Evolutionary conservation across 23 tunicate species (phyloP).

Genomic region (Trididemnum clinides): DNA sequence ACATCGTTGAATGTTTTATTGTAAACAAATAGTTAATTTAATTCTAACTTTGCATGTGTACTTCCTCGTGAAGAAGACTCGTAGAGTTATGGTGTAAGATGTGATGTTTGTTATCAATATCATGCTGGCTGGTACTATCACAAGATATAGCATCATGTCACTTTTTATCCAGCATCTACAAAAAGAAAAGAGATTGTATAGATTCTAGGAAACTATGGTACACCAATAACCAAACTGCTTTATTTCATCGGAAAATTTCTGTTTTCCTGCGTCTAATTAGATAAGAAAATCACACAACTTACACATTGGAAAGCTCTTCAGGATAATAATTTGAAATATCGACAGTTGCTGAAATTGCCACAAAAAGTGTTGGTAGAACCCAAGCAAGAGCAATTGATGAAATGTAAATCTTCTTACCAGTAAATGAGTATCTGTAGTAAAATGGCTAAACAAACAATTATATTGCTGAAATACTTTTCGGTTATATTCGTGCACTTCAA

Average conservation of each 20-base stretch:
- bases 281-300: no score
- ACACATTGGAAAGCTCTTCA: no score
- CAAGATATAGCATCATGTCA: neutral
- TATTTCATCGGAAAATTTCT: no score
- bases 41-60: neutral
- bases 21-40: no score
- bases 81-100: neutral
- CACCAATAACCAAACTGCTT: no score
- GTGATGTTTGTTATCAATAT: neutral
- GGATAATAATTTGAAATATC: neutral
- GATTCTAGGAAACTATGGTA: no score
- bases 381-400: conserved; percentile 25
- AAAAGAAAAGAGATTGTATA: neutral
- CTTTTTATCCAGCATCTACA: conserved; percentile 18
- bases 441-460: conserved; percentile 36
- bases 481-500: no score
- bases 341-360: neutral
- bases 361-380: conserved; percentile 37
- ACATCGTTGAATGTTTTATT: no score
- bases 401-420: neutral
- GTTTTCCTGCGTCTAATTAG: no score
- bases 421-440: conserved; percentile 10
- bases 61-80: neutral
- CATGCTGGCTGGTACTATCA: conserved; percentile 1
- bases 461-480: no score